A percentile compares a stretch with the other conserved stretches of the same genome.
Evolutionary conservation across 2,888 invertebrate genomes (phyloP).

Genomic region (Sesia apiformis): DNA sequence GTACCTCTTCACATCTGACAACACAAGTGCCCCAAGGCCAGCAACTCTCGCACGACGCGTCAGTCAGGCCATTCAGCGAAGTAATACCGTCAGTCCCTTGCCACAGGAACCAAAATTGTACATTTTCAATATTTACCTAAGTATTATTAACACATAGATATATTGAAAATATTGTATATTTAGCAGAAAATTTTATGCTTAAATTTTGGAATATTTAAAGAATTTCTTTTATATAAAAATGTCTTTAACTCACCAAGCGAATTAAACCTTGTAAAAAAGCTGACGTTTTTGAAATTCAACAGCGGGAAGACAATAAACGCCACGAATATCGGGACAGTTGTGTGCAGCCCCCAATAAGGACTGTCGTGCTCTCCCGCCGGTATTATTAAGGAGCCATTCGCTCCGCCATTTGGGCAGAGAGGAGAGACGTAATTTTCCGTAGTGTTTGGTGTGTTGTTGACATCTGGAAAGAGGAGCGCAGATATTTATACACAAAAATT

Average conservation of each 20-base stretch:
- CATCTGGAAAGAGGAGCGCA: slow-evolving; percentile 25
- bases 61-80: too few species aligned
- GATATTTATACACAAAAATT: too few species aligned
- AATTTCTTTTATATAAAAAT: neutral
- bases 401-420: slow-evolving; percentile 52
- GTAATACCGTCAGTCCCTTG: too few species aligned
- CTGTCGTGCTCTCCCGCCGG: slow-evolving; percentile 42
- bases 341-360: slow-evolving; percentile 81
- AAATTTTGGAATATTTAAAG: too few species aligned
- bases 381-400: slow-evolving; percentile 27
- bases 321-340: slow-evolving; percentile 88
- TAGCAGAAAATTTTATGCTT: too few species aligned
- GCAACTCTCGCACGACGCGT: too few species aligned
- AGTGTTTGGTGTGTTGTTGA: slow-evolving; percentile 24
- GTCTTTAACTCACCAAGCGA: slow-evolving; percentile 82
- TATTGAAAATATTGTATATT: too few species aligned
- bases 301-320: slow-evolving; percentile 85
- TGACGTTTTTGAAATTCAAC: slow-evolving; percentile 88
- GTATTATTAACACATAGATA: too few species aligned
- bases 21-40: too few species aligned
- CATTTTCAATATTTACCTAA: too few species aligned
- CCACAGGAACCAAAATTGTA: too few species aligned
- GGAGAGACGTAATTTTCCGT: slow-evolving; percentile 37
- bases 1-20: too few species aligned
- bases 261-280: slow-evolving; percentile 95